Evolutionary conservation across 2,888 invertebrate genomes (phyloP), one percentile per base, ranked within the genome.

Genomic region (Aelia acuminata): DNA sequence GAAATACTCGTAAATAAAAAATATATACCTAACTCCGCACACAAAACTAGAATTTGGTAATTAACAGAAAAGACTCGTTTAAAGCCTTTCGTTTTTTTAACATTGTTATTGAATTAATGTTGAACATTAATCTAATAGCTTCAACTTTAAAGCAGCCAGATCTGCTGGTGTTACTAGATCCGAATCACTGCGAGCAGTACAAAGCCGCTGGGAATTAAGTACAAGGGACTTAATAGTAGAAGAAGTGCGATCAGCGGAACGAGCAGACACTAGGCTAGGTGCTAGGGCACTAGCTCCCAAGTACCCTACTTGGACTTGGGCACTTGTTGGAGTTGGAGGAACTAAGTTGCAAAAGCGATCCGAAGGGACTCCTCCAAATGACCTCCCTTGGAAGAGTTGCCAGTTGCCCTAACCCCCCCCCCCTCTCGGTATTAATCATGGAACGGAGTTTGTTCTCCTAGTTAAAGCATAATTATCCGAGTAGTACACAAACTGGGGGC

Each of bases 401-500:
- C n/a, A 84, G 84, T 84, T 84, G 84, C 84, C 84, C 39, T 84
- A 47, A 47, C 84, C 84, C 39, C 84, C 48, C 84, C 20, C 31
- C 47, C 39, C 3, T 39, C 43, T 39, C 43, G 43, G 80, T 80
- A 80, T 80, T 80, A 80, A 80, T 80, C 80, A 80, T 80, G 80
- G 80, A 47, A 39, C n/a, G 43, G 88, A 89, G 89, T 89, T 89
- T 89, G 89, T 88, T 89, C 85, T 49, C 57, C 89, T 87, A 89
- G 89, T 89, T 89, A 89, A 89, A 89, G 89, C 88, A 89, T 89
- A 89, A 89, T 89, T 89, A 89, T 89, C 89, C 88, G 84, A 53
- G 88, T 86, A 85, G 53, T 31, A 88, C 80, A 47, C 80, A 47
- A 80, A 80, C 80, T 80, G 43, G 88, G 87, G 70, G 43, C 47